Percentiles rank a stretch among this genome's conserved stretches.
These are phyloP conservation scores for Urocolius indicus DNA, from an alignment of 2,113 vertebrate species.

Conservation along the genomic window DNA sequence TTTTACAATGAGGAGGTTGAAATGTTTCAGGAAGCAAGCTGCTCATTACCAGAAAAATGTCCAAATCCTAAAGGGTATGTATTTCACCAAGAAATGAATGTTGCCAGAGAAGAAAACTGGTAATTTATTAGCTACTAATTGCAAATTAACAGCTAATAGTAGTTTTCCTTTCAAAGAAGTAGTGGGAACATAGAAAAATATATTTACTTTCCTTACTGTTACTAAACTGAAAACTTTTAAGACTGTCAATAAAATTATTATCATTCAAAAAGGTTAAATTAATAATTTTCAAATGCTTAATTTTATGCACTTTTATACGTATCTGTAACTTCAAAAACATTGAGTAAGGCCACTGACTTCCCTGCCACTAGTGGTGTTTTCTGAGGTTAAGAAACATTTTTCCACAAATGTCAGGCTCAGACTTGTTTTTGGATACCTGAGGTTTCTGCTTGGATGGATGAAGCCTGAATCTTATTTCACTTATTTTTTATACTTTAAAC, in stretches of 20 bases:
- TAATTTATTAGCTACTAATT: conserved; percentile 1
- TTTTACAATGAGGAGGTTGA: conserved; percentile 58
- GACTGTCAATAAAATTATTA: not conserved
- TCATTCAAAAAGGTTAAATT: not conserved
- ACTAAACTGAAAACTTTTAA: not conserved
- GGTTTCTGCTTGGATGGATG: not conserved
- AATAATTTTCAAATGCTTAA: not conserved
- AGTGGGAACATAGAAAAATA: not conserved
- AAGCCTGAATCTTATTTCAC: not conserved
- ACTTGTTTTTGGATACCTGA: not conserved
- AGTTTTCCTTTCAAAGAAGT: not conserved
- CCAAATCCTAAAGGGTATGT: conserved; percentile 5
- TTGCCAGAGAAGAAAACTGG: not conserved
- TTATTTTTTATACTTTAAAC: not conserved
- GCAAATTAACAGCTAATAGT: not conserved
- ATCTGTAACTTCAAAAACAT: not conserved
- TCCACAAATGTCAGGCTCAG: not conserved
- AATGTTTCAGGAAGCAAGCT: conserved; percentile 36
- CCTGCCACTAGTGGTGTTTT: not conserved
- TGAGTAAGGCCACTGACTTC: not conserved
- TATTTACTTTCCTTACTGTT: not conserved
- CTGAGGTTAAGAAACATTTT: not conserved
- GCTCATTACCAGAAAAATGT: conserved; percentile 53
- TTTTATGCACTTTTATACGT: not conserved
- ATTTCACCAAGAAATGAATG: conserved; percentile 1